These are phyloP conservation scores for Apamea crenata DNA, from an alignment of 2,888 invertebrate species.

Conservation along the genomic window DNA sequence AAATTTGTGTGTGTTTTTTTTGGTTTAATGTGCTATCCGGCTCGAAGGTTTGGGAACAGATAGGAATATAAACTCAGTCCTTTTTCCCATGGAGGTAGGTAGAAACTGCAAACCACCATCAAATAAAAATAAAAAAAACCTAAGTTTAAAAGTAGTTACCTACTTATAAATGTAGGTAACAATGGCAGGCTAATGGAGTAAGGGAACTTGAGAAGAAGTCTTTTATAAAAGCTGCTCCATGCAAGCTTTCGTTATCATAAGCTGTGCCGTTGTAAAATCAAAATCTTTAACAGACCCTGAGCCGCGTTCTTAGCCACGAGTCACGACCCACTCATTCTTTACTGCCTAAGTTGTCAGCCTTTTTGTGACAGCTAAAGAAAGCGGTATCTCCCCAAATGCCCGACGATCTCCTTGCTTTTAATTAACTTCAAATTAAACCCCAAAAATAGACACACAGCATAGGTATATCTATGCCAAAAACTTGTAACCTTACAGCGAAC, in stretches of 20 bases:
- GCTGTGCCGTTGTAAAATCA: not conserved
- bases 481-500: not conserved
- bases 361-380: not conserved
- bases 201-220: not conserved
- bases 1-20: conserved; percentile 12
- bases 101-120: not conserved
- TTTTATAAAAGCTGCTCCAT: not conserved
- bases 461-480: not conserved
- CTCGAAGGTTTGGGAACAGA: not conserved
- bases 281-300: not conserved
- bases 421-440: not conserved
- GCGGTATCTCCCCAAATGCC: not conserved
- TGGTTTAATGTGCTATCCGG: not conserved
- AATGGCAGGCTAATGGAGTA: no score
- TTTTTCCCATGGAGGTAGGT: not conserved
- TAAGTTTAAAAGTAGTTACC: no score
- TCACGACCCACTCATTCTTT: not conserved
- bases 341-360: not conserved
- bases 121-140: not conserved
- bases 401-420: not conserved
- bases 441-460: not conserved
- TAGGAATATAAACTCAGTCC: not conserved
- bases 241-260: not conserved
- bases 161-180: not conserved
- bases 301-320: not conserved